These are phyloP conservation scores for Chymomyza procnemis DNA, from an alignment of 2,888 invertebrate species.

Conservation along the genomic window DNA sequence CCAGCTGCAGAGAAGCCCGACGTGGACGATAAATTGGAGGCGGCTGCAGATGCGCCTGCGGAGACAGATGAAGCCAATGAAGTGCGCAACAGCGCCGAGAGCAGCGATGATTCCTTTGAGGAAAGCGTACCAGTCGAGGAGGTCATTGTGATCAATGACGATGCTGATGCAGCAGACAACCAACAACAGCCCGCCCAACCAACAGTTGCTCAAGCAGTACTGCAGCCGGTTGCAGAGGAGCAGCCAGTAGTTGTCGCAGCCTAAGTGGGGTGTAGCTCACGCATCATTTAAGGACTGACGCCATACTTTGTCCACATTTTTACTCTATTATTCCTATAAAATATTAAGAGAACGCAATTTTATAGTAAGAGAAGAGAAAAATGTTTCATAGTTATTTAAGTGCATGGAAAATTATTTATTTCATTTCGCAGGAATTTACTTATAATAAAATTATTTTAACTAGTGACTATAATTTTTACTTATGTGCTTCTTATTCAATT, in stretches of 20 bases:
- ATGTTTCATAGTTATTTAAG: conserved; percentile 59
- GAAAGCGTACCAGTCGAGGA: conserved; percentile 69
- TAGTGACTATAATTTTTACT: neutral
- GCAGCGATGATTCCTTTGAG: conserved; percentile 69
- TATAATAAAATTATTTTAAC: conserved; percentile 22
- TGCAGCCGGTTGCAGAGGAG: conserved; percentile 22
- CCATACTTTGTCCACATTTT: neutral
- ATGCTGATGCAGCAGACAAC: conserved; percentile 41
- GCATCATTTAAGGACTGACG: neutral
- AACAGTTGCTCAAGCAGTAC: neutral
- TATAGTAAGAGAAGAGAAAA: conserved; percentile 11
- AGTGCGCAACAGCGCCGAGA: conserved; percentile 67
- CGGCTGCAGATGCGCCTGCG: neutral
- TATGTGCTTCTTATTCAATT: neutral
- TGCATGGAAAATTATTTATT: conserved; percentile 69
- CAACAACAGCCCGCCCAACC: conserved; percentile 26
- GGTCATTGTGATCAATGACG: conserved; percentile 75
- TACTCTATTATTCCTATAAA: conserved; percentile 49
- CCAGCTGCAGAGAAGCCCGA: conserved; percentile 30
- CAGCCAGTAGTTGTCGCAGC: conserved; percentile 32
- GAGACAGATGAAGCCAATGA: conserved; percentile 55
- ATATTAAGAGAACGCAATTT: neutral
- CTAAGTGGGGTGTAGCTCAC: conserved; percentile 18
- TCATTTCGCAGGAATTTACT: conserved; percentile 65
- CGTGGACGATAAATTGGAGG: conserved; percentile 40